Base-by-base conservation (phyloP, 2,888 invertebrate species). In the Tinea trinotella region DNA sequence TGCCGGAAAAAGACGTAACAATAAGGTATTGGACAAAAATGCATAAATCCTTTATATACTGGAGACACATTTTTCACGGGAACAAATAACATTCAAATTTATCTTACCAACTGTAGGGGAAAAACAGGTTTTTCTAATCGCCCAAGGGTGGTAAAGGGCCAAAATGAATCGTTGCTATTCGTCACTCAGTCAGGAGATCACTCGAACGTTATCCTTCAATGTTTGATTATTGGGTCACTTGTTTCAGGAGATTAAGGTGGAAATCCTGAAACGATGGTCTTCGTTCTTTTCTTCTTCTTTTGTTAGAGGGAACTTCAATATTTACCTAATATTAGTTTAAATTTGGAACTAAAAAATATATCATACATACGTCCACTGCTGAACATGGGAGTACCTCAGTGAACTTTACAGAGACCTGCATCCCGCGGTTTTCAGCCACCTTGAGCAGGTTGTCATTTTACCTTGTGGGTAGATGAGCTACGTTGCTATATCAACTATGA, bases 111-210 rank as follows among this genome's bases (percentile, higher is more conserved):
- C 50, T 24, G 12, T 24, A 19, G 24, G 24, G 19, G n/a, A 50
- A 50, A 50, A 2, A 50, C 24, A 50, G 50, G 18, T 13, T 13
- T 50, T 24, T 50, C 50, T 50, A 50, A 50, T 50, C 50, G 50
- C 24, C 50, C n/a, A 9, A 13, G 24, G 50, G 50, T 24, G 18
- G 50, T 24, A 24, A 24, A 50, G 50, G 49, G 50, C 50, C 50
- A 15, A 24, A 50, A 50, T 50, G 50, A 50, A 50, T 50, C 24
- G 50, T 10, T 12, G n/a, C 15, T n/a, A 50, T 50, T 24, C 24
- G 50, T 50, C 50, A 50, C 50, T 5, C 18, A 46, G 46, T 19
- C 46, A 19, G 13, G 20, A 50, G 50, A 50, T 50, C 50, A 20
- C 48, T 17, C 12, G 24, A 20, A 46, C 12, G 24, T 50, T 19